Conservation (phyloP, 2,797 vertebrate genomes). For the Hirundo rustica region DNA sequence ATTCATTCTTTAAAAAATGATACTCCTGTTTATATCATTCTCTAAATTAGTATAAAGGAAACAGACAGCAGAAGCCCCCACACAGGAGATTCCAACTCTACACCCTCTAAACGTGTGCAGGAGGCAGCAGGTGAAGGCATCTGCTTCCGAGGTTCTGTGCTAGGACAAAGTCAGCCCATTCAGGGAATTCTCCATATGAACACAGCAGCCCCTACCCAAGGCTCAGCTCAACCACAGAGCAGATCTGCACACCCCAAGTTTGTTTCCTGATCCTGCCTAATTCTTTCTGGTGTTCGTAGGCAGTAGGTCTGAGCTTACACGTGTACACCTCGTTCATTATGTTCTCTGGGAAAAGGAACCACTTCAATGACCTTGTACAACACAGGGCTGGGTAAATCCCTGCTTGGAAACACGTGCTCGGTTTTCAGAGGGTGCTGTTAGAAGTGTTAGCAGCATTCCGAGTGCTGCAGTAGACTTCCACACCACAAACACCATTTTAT, state of each 20-base stretch:
- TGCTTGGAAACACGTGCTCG: not conserved
- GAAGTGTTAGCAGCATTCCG: slow-evolving; percentile 70
- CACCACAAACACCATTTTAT: slow-evolving; percentile 74
- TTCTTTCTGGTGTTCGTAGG: not conserved
- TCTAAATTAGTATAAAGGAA: not conserved
- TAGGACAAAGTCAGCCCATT: not conserved
- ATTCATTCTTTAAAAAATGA: not conserved
- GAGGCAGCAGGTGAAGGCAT: not conserved
- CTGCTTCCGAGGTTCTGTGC: not conserved
- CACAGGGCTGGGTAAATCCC: not conserved
- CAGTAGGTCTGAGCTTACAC: not conserved
- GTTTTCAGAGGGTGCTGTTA: slow-evolving; percentile 59
- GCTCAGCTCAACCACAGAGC: not conserved
- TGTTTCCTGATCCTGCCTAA: slow-evolving; percentile 15
- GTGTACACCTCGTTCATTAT: not conserved
- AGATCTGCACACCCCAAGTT: not conserved
- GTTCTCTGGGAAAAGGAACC: not conserved
- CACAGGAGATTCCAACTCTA: not conserved
- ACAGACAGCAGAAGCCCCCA: not conserved
- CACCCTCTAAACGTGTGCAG: not conserved
- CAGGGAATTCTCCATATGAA: not conserved
- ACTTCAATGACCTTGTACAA: slow-evolving; percentile 7
- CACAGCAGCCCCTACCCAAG: not conserved
- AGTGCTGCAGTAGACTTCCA: slow-evolving; percentile 68
- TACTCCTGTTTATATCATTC: not conserved